Evolutionary conservation across 1,140 invertebrate genomes (phyloP).

Genomic region (Drosophila miranda): DNA sequence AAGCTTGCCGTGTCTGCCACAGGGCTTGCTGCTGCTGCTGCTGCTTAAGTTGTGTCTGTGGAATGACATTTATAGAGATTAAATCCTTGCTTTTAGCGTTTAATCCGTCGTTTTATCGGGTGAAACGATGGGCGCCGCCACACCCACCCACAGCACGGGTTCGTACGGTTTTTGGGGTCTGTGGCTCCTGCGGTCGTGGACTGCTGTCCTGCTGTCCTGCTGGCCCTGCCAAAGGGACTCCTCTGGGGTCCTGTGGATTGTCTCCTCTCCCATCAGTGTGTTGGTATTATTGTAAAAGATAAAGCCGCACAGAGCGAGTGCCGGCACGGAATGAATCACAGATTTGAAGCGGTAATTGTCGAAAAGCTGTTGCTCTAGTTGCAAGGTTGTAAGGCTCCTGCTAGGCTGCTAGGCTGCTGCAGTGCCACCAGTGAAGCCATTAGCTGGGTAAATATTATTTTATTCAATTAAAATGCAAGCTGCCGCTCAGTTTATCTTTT

Average conservation of each 20-base stretch:
- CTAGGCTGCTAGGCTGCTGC: slow-evolving; percentile 10
- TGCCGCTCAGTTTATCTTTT: slow-evolving; percentile 20
- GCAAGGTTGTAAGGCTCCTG: neutral
- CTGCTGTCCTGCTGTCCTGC: too few species aligned
- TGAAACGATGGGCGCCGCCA: slow-evolving; percentile 12
- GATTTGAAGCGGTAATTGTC: slow-evolving; percentile 54
- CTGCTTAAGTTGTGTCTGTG: slow-evolving; percentile 25
- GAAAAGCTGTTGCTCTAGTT: slow-evolving; percentile 30
- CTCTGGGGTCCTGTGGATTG: neutral
- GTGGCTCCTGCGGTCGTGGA: too few species aligned
- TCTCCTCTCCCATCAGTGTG: neutral
- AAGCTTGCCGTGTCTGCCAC: slow-evolving; percentile 1
- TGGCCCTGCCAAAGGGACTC: too few species aligned
- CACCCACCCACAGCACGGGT: slow-evolving; percentile 14
- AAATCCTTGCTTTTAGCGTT: slow-evolving; percentile 72
- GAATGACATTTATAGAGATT: slow-evolving; percentile 70
- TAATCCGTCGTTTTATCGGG: slow-evolving; percentile 74
- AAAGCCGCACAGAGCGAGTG: slow-evolving; percentile 41
- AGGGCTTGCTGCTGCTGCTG: slow-evolving; percentile 17
- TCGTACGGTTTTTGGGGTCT: slow-evolving; percentile 26
- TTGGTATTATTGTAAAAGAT: slow-evolving; percentile 46
- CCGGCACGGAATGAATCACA: slow-evolving; percentile 40
- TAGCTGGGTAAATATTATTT: slow-evolving; percentile 77
- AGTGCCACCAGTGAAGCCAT: slow-evolving; percentile 47
- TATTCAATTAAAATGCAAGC: slow-evolving; percentile 74